Base-by-base conservation (phyloP, 2,797 vertebrate species). In the Sarcoramphus papa region DNA sequence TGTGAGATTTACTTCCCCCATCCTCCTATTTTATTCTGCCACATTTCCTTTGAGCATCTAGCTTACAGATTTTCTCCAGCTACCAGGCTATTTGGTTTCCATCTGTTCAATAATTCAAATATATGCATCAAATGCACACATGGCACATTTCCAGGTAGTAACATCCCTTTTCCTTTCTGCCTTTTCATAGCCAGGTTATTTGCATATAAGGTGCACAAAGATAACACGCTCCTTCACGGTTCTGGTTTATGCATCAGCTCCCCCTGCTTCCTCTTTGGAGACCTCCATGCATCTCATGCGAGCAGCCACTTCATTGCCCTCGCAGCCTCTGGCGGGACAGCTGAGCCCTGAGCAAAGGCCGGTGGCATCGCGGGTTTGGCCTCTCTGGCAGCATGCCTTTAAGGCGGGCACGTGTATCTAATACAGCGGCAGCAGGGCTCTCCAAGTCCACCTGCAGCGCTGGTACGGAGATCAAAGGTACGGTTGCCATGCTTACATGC, bases 211-310 rank as follows among this genome's bases (percentile, higher is more conserved):
- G 4, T 30, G 13, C 17, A 8, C 35, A 74, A 59, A 78, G 62
- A 54, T 8, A 94, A 82, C 5, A 5, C 3, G 4, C 7, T 68
- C 47, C 50, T 83, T 25, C 53, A 14, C 0, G 1, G 23, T 54
- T 59, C 31, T 60, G 25, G 5, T 69, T 47, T 57, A 17, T 43
- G 31, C 62, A 48, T 65, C n/a, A 75, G 27, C 18, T 85, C 40
- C 12, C 23, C 27, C 28, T 0, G 0, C 21, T 50, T 85, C 50
- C 43, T 51, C 19, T 18, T 18, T 47, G 7, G 54, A 78, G 25
- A 27, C 20, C 14, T 69, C 30, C 20, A 8, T 0, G 9, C 30
- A 8, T 10, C 1, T 1, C 0, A 0, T 17, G 33, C 1, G 1
- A 79, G 72, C 21, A 37, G 28, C 15, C 43, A 48, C 48, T 47